Percentiles rank a stretch among this genome's conserved stretches.
Evolutionary conservation across 2,888 invertebrate genomes (phyloP).

Genomic region (Lasioglossum leucozonium): DNA sequence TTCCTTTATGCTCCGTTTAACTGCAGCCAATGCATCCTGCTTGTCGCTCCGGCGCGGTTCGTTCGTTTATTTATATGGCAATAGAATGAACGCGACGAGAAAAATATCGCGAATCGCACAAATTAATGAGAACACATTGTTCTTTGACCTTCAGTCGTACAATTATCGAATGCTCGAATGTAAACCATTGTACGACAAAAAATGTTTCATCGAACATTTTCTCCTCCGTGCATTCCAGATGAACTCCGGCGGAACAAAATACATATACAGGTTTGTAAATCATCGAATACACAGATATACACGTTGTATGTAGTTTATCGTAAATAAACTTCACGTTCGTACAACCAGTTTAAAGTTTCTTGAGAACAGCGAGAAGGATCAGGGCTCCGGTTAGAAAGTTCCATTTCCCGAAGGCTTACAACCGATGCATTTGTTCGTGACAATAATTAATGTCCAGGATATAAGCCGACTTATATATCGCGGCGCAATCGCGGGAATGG

Average conservation of each 20-base stretch:
- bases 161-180: neutral
- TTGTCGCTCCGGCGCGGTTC: neutral
- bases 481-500: neutral
- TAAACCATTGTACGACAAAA: neutral
- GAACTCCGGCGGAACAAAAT: no score
- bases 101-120: neutral
- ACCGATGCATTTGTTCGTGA: constrained; percentile 30
- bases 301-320: neutral
- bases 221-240: neutral
- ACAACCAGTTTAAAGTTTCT: constrained; percentile 52
- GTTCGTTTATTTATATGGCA: neutral
- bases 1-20: constrained; percentile 26
- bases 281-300: neutral
- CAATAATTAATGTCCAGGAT: constrained; percentile 52
- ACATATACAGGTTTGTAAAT: no score
- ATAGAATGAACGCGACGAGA: neutral
- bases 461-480: constrained; percentile 38
- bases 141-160: neutral
- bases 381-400: constrained; percentile 34
- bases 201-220: neutral
- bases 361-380: constrained; percentile 39
- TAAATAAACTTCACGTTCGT: constrained; percentile 16
- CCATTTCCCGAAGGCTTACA: constrained; percentile 25
- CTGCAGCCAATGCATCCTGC: neutral
- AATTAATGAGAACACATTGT: neutral